phyloP scores from a whole-genome alignment of 2,797 vertebrate species.

The Sylvilagus floridanus region DNA sequence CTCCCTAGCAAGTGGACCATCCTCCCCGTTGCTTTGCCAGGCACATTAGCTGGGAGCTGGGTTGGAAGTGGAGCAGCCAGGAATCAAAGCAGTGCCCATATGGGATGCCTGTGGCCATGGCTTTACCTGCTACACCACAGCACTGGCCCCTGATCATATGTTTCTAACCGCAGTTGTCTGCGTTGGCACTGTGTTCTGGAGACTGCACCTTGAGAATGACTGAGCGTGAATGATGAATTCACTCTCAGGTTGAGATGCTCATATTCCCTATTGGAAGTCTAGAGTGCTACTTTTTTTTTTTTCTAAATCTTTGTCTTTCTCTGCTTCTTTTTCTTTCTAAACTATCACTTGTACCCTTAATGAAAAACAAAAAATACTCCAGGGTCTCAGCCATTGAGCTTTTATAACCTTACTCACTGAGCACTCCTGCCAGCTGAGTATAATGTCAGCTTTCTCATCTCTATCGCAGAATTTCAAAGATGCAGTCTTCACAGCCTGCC shows the following conservation, averaged over 20 bases:
- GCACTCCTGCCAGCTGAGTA: background rate
- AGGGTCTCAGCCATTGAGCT: background rate
- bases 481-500: background rate
- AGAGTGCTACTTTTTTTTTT: background rate
- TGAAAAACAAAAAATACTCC: background rate
- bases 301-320: background rate
- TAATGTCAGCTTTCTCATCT: background rate
- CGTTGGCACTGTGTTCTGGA: too few species aligned
- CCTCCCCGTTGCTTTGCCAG: too few species aligned
- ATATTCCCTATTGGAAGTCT: background rate
- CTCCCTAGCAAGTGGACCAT: too few species aligned
- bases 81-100: too few species aligned
- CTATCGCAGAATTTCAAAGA: background rate
- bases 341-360: background rate
- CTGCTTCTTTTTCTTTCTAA: constrained; percentile 7
- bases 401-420: background rate
- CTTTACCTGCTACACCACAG: too few species aligned
- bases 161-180: background rate
- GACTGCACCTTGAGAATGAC: background rate
- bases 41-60: too few species aligned
- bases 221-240: background rate
- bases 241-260: background rate
- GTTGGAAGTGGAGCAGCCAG: too few species aligned
- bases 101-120: too few species aligned
- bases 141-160: background rate